These are phyloP conservation scores for Steinernema khuongi DNA, from an alignment of 1,140 invertebrate species.

Conservation along the genomic window DNA sequence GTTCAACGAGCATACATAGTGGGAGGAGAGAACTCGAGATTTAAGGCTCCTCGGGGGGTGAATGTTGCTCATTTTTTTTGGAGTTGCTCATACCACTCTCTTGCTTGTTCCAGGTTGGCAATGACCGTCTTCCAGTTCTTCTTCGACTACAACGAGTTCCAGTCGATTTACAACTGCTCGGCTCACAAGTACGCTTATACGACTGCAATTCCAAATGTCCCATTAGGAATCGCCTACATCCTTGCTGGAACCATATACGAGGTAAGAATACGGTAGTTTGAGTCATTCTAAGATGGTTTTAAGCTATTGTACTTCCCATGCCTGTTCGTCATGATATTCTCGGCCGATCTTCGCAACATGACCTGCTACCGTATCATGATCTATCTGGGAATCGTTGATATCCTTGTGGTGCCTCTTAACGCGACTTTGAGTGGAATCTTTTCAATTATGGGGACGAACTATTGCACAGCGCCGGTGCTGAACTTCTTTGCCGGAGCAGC, in stretches of 20 bases:
- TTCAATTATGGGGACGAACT: neutral
- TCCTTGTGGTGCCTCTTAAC: neutral
- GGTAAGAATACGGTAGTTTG: neutral
- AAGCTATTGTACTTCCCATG: neutral
- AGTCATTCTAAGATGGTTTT: neutral
- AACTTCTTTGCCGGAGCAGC: neutral
- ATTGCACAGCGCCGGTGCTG: neutral
- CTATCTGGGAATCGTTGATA: neutral
- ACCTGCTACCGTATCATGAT: neutral
- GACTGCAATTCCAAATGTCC: neutral
- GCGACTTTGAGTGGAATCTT: neutral
- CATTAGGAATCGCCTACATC: neutral
- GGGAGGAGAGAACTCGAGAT: no score
- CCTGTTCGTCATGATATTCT: neutral
- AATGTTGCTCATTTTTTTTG: no score
- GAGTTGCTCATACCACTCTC: no score
- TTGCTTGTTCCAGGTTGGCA: neutral
- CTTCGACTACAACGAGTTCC: neutral
- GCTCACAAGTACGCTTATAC: neutral
- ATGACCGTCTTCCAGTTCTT: neutral
- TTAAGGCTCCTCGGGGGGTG: no score
- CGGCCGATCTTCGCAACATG: neutral
- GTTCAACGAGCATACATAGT: no score
- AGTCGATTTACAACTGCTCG: neutral
- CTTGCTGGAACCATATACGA: neutral